Evolutionary conservation across 2,113 vertebrate species (phyloP), one percentile per base, ranked within the genome.

Genomic region (Neogale vison): DNA sequence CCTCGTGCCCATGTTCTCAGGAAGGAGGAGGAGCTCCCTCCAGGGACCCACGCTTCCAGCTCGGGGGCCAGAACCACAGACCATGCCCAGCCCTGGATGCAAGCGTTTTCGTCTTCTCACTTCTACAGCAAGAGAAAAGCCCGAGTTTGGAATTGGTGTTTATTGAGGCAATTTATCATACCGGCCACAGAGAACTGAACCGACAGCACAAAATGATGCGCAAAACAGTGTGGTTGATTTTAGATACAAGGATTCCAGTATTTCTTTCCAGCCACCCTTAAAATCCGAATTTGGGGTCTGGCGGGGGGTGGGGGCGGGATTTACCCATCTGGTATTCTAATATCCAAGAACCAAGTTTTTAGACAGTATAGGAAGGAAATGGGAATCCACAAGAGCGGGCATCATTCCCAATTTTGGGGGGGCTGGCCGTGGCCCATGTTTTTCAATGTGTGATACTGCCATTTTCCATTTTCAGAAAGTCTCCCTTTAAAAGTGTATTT

Each of bases 311-410:
- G 52, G 18, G 31, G 5, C 1, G 7, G 52, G 47, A 47, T 65
- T 90, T 42, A 79, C 59, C 76, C 89, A 97, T 77, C 72, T 95
- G 82, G 67, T 57, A 88, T 52, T 65, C 87, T 88, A 69, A 94
- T 36, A 61, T 13, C 86, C 29, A 59, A 76, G 63, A 93, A 90
- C 45, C 36, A 83, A 96, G 74, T 76, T 95, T 83, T 59, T 69
- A 42, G 82, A 90, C 61, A 57, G 57, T 69, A 18, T 39, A 61
- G 89, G 94, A 87, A 95, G 85, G 45, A 74, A 97, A 94, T 2
- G 12, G 88, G 71, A 86, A 93, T 55, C 96, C 91, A 65, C 52
- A 69, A 59, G 50, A 77, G 42, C 34, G 45, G 96, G 93, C 86
- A 55, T 36, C 81, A 39, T 9, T 52, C 84, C 63, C 74, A 26